Percentiles rank a stretch among this genome's conserved stretches.
phyloP scores from a whole-genome alignment of 1,140 invertebrate genomes.

The Armadillidium nasatum region DNA sequence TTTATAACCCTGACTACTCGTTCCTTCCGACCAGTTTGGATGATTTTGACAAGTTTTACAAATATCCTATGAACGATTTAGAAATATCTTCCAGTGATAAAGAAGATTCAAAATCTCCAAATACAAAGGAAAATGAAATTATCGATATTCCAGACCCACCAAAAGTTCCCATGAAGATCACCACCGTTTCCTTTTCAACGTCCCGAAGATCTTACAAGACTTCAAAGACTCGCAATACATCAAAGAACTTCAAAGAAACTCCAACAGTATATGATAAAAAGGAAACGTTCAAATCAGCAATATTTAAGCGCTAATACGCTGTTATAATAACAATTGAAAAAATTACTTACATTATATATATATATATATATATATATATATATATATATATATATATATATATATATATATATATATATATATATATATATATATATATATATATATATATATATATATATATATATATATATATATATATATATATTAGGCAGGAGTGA shows the following conservation, averaged over 20 bases:
- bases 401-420: too few relatives aligned
- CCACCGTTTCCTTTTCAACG: not conserved
- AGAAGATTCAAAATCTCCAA: not conserved
- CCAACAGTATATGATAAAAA: not conserved
- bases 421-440: too few relatives aligned
- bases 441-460: too few relatives aligned
- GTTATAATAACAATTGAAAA: too few relatives aligned
- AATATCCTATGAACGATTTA: not conserved
- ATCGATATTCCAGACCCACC: not conserved
- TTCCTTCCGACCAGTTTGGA: not conserved
- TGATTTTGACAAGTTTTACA: not conserved
- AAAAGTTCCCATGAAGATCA: not conserved
- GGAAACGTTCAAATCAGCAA: not conserved
- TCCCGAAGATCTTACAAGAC: not conserved
- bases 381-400: too few relatives aligned
- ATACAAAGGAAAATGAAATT: constrained; percentile 1
- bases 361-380: too few relatives aligned
- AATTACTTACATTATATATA: too few relatives aligned
- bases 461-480: too few relatives aligned
- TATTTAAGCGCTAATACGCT: not conserved
- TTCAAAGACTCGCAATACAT: not conserved
- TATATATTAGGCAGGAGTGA: too few relatives aligned
- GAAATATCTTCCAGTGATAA: not conserved
- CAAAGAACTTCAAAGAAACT: not conserved
- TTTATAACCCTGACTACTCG: not conserved